Evolutionary conservation across 2,797 vertebrate genomes (phyloP).

Genomic region (Rhadinocentrus ornatus): DNA sequence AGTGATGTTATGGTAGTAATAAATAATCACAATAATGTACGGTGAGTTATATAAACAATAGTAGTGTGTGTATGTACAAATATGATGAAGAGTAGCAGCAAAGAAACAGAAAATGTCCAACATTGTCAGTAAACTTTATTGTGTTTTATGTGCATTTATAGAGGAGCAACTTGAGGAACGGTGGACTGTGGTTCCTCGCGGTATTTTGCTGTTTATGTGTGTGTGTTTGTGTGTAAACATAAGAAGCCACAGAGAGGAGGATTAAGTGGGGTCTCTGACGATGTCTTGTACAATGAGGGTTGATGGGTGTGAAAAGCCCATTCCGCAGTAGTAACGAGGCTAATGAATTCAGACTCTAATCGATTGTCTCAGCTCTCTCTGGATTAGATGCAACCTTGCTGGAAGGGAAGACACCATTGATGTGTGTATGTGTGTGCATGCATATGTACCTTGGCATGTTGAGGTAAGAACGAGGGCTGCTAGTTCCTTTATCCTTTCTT

Average conservation of each 20-base stretch:
- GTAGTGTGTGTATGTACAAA: not conserved
- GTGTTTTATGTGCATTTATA: conserved; percentile 16
- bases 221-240: conserved; percentile 57
- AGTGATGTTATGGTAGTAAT: not conserved
- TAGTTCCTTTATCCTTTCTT: conserved; percentile 85
- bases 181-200: conserved; percentile 57
- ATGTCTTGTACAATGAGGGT: conserved; percentile 84
- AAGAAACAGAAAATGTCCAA: not conserved
- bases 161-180: conserved; percentile 35
- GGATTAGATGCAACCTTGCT: conserved; percentile 97
- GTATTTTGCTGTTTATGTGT: conserved; percentile 41
- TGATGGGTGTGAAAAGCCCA: conserved; percentile 86
- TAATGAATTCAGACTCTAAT: conserved; percentile 98
- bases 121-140: conserved; percentile 11
- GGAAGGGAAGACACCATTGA: conserved; percentile 89
- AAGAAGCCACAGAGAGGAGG: conserved; percentile 70
- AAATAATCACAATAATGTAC: too few species aligned
- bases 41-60: not conserved
- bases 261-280: conserved; percentile 83
- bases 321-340: conserved; percentile 88
- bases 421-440: conserved; percentile 60
- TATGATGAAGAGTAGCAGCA: too few species aligned
- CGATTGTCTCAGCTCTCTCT: conserved; percentile 94
- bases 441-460: conserved; percentile 36
- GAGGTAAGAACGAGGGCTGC: conserved; percentile 60